Percentiles rank a stretch among this genome's conserved stretches.
Evolutionary conservation across 2,888 invertebrate species (phyloP).

Genomic region (Helleia helle): DNA sequence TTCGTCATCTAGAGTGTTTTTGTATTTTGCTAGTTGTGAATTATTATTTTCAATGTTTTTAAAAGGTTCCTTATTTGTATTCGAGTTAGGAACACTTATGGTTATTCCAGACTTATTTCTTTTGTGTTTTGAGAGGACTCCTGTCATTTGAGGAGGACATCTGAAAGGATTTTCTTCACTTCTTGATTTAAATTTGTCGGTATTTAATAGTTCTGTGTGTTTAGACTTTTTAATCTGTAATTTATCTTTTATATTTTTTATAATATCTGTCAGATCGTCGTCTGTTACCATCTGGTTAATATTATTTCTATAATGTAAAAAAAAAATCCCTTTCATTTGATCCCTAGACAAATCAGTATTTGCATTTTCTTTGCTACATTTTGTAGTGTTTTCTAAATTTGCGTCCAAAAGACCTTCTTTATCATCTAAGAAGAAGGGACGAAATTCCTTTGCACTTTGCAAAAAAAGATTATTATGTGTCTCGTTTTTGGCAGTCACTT

Average conservation of each 20-base stretch:
- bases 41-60: neutral
- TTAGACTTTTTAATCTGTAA: neutral
- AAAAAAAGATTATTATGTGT: slow-evolving; percentile 8
- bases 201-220: neutral
- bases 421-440: slow-evolving; percentile 6
- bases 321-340: too few relatives aligned
- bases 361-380: neutral
- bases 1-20: neutral
- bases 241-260: neutral
- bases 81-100: neutral
- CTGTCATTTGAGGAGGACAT: too few relatives aligned
- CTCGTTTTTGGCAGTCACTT: neutral
- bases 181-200: neutral
- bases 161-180: neutral
- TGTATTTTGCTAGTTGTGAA: neutral
- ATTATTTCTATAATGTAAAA: neutral
- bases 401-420: neutral
- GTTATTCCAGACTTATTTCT: neutral
- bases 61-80: slow-evolving; percentile 14
- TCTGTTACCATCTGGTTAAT: neutral
- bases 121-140: too few relatives aligned
- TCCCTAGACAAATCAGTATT: neutral
- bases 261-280: neutral
- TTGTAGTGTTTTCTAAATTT: neutral
- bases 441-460: slow-evolving; percentile 11